Base-by-base conservation (phyloP, 2,113 vertebrate species). In the Hipposideros armiger region DNA sequence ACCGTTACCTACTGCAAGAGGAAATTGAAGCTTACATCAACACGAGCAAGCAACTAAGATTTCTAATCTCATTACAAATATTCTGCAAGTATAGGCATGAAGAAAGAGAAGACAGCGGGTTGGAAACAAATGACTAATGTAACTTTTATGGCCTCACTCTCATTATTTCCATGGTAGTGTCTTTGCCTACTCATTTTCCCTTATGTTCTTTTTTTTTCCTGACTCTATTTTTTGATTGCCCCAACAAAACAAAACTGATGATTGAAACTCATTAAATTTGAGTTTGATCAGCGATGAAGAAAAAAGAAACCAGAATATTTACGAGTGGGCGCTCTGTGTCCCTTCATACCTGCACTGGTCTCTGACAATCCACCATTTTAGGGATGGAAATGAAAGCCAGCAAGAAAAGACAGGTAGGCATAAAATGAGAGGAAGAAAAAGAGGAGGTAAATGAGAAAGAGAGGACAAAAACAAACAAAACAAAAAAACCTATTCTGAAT, bases 11-110 rank as follows among this genome's bases (percentile, higher is more conserved):
- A 11, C 40, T 32, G 1, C 66, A 13, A 10, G 69, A 83, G 50
- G 24, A 78, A 93, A 91, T 84, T 54, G 62, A 82, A 66, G 85
- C 50, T 64, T 54, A 54, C 40, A 81, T 47, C 47, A 77, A 69
- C 92, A 90, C 32, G 58, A 89, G 69, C 80, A 69, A 88, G 24
- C 7, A 26, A 14, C 47, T 17, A 72, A 72, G 66, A 72, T 72
- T 69, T 88, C 86, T 88, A 62, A 95, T 83, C 69, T 77, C n/a
- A 32, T 56, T 86, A 28, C 32, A 92, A 92, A 94, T 90, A 92
- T 54, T 90, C 88, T 40, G 67, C 94, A 96, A 95, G 93, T 91
- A 45, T 0, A 87, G 91, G 74, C 85, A 94, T 2, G 14, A 52
- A 45, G 50, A 62, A 88, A 84, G 56, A 76, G 73, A 93, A 64